These are phyloP conservation scores for Meriones unguiculatus DNA, from an alignment of 2,113 vertebrate species.

Conservation along the genomic window DNA sequence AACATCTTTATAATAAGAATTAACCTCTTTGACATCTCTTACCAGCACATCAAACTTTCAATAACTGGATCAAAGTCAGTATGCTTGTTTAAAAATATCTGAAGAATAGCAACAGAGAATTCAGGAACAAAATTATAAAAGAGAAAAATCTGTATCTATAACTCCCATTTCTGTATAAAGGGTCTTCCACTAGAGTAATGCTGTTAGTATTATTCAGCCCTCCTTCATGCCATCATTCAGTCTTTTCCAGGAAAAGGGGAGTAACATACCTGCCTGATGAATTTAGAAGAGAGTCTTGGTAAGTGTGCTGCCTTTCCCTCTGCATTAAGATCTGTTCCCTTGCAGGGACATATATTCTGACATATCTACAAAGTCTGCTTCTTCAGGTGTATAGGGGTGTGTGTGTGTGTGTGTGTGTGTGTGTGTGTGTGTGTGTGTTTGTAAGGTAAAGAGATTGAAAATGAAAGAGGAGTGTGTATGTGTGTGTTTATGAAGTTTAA, in stretches of 20 bases:
- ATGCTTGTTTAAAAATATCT: background rate
- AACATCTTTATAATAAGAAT: background rate
- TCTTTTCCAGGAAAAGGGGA: background rate
- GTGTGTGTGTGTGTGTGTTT: background rate
- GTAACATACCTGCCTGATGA: background rate
- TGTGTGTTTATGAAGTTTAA: background rate
- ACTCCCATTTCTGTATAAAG: background rate
- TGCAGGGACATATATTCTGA: background rate
- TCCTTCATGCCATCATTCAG: background rate
- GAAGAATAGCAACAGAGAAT: background rate
- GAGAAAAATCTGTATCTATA: background rate
- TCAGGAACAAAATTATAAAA: background rate
- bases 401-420: background rate
- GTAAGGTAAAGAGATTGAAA: background rate
- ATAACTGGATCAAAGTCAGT: background rate
- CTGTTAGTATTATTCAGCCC: background rate
- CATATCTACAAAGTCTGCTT: background rate
- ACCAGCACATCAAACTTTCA: background rate
- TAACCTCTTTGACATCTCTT: background rate
- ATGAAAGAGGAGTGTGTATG: background rate
- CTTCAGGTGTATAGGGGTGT: background rate
- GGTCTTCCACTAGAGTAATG: background rate
- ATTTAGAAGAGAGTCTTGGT: background rate
- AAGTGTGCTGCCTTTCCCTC: too few species aligned
- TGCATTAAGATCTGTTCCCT: background rate